phyloP scores from a whole-genome alignment of 2,113 vertebrate species.

The Hippopotamus amphibius region DNA sequence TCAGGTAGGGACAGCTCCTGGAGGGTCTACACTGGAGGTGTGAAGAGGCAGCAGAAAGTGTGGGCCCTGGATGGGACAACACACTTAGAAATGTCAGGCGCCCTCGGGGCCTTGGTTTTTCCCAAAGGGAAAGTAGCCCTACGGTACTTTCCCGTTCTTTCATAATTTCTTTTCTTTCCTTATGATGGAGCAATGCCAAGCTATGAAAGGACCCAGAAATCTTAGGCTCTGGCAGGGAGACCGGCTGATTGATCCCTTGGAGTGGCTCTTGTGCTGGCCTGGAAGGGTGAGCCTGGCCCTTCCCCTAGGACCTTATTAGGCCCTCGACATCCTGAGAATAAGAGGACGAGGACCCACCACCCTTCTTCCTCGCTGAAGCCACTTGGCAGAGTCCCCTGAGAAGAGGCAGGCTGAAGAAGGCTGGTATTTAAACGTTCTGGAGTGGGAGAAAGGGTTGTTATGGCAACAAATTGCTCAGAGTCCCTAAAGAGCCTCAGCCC shows the following conservation, averaged over 20 bases:
- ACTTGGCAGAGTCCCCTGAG: not conserved
- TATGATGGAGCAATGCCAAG: rapidly evolving
- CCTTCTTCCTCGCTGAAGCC: not conserved
- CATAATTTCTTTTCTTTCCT: not conserved
- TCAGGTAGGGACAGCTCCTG: no score
- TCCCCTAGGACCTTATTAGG: not conserved
- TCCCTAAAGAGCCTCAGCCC: conserved; percentile 79
- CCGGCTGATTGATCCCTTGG: rapidly evolving
- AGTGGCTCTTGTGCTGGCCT: not conserved
- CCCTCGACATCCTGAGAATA: not conserved
- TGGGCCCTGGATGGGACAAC: not conserved
- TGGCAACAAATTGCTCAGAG: conserved; percentile 85
- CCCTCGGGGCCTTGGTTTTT: not conserved
- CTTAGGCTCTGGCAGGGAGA: not conserved
- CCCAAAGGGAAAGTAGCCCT: rapidly evolving
- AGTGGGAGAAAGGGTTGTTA: conserved; percentile 84
- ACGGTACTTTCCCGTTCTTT: rapidly evolving
- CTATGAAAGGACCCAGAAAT: not conserved
- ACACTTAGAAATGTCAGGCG: rapidly evolving
- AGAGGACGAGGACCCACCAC: not conserved
- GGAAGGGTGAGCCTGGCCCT: no score
- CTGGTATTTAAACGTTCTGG: conserved; percentile 23
- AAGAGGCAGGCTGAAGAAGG: conserved; percentile 1
- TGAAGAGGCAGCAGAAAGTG: rapidly evolving
- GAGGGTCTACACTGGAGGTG: rapidly evolving